Evolutionary conservation across 1,140 invertebrate genomes (phyloP).

Genomic region (Trachelipus rathkii): DNA sequence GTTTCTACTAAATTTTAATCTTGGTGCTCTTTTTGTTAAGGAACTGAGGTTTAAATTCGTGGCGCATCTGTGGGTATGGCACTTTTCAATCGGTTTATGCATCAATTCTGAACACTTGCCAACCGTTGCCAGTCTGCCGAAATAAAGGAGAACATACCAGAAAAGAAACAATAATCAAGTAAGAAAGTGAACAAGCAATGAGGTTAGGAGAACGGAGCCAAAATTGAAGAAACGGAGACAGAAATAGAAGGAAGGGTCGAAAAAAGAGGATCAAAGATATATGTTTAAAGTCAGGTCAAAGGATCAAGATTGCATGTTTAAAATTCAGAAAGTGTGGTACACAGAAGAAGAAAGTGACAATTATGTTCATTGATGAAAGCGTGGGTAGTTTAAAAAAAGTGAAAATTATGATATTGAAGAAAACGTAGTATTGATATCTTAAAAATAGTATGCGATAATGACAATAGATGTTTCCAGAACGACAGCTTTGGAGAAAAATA

Average conservation of each 20-base stretch:
- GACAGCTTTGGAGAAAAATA: not conserved
- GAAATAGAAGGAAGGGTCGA: not conserved
- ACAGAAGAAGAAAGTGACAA: not conserved
- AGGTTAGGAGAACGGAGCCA: not conserved
- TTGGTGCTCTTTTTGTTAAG: not conserved
- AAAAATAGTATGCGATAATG: too few relatives aligned
- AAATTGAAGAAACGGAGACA: not conserved
- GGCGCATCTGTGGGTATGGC: not conserved
- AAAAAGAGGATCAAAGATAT: not conserved
- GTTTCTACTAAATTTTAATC: not conserved
- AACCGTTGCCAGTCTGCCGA: not conserved
- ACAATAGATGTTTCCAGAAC: not conserved
- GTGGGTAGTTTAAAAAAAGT: too few relatives aligned
- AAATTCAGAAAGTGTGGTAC: not conserved
- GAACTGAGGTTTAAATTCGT: not conserved
- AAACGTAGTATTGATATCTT: too few relatives aligned
- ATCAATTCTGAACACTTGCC: not conserved
- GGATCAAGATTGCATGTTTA: not conserved
- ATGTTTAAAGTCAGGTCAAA: not conserved
- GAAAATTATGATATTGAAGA: too few relatives aligned
- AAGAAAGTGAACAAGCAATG: not conserved
- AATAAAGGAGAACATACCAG: not conserved
- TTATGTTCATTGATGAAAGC: too few relatives aligned
- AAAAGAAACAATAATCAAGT: not conserved
- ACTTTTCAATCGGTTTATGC: not conserved